Evolutionary conservation across 2,888 invertebrate genomes (phyloP), one percentile per base, ranked within the genome.

Genomic region (Apeira syringaria): DNA sequence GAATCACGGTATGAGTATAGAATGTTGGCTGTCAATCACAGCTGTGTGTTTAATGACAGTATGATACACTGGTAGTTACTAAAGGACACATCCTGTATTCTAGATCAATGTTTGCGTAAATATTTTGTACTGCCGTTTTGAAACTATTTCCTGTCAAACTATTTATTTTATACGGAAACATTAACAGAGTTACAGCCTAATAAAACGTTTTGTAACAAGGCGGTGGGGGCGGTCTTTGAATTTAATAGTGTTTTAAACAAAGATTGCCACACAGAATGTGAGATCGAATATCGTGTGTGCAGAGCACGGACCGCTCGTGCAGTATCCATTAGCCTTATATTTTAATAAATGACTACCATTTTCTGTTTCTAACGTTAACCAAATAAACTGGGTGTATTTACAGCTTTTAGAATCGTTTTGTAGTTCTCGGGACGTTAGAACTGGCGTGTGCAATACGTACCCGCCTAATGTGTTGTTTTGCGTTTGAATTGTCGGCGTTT

Each of bases 91-190:
- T 48, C 52, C 52, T 38, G 42, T 26, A 10, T 31, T 18, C 22
- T 18, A 12, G 30, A 38, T 30, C 18, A 20, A 20, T 33, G 15
- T 29, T 26, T 31, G 18, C 20, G 30, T 47, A 36, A 36, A 39
- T 42, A 48, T 48, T n/a, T 30, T 37, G 40, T 17, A 15, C 7
- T 24, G 24, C 11, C 27, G 33, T 36, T 31, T 42, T 22, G 35
- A 24, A 33, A 35, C 34, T 22, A 37, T 42, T 36, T 42, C 34
- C 35, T 25, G 33, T 25, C 35, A 20, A 22, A 11, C 22, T 24
- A 26, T 44, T 42, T 37, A 41, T 33, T 45, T 41, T 40, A 32
- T 31, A 36, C 36, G 46, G 47, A 37, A 43, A 36, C 47, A 42
- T 48, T 32, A 48, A 48, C 29, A 13, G 10, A n/a, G 35, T 42